Conservation (phyloP, 2,113 vertebrate genomes). For the Tichodroma muraria region DNA sequence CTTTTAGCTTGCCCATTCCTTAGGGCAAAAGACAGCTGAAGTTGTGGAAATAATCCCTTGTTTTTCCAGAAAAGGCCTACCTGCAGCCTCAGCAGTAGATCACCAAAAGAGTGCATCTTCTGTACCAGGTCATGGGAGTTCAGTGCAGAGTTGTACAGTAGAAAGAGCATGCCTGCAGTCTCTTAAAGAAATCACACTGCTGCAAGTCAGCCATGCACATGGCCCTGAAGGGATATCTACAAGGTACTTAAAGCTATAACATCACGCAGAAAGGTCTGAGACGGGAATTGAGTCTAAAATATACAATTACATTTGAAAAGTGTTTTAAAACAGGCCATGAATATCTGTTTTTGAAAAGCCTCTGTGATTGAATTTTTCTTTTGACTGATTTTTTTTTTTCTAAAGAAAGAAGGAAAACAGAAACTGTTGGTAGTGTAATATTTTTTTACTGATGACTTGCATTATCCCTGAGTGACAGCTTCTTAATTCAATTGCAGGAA, state of each 20-base stretch:
- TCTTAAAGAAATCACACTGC: constrained; percentile 57
- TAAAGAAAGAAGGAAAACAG: neutral
- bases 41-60: constrained; percentile 49
- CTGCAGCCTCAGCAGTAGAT: constrained; percentile 46
- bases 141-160: constrained; percentile 49
- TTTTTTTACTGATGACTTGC: constrained; percentile 29
- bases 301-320: neutral
- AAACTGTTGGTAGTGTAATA: constrained; percentile 5
- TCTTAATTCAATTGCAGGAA: constrained; percentile 12
- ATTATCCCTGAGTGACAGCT: constrained; percentile 11
- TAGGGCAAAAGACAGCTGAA: constrained; percentile 44
- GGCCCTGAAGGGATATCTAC: constrained; percentile 52
- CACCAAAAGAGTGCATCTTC: constrained; percentile 44
- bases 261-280: neutral
- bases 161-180: constrained; percentile 56
- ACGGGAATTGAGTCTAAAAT: neutral
- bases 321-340: neutral
- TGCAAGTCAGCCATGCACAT: constrained; percentile 44
- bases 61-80: constrained; percentile 56
- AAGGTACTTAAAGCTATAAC: constrained; percentile 14
- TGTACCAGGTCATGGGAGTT: constrained; percentile 63
- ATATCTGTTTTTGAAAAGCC: neutral
- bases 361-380: neutral
- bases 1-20: constrained; percentile 56
- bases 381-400: neutral